A percentile compares a stretch with the other conserved stretches of the same genome.
phyloP scores from a whole-genome alignment of 2,797 vertebrate species.

The Prunella strophiata region DNA sequence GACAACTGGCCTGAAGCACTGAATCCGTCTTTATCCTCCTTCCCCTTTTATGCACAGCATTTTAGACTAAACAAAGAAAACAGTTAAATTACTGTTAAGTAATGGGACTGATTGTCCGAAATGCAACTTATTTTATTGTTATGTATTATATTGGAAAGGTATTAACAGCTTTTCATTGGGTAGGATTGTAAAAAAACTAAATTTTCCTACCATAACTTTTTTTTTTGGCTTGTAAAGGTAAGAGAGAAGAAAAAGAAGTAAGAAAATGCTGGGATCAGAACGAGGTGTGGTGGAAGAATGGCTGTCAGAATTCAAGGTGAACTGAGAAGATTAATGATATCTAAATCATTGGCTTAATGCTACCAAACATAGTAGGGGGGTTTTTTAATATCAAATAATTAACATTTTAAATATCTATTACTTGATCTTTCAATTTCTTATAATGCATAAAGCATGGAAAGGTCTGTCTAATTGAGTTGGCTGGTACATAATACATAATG shows the following conservation, averaged over 20 bases:
- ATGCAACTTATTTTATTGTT: not conserved
- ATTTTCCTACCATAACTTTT: not conserved
- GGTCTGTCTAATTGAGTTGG: not conserved
- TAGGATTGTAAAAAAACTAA: not conserved
- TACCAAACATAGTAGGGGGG: not conserved
- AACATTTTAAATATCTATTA: not conserved
- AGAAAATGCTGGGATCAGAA: constrained; percentile 94
- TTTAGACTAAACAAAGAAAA: not conserved
- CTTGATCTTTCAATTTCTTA: not conserved
- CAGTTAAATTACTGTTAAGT: not conserved
- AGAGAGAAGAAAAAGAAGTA: constrained; percentile 76
- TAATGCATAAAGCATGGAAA: not conserved
- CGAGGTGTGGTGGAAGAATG: constrained; percentile 96
- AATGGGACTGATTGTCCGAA: not conserved
- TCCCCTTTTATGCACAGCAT: not conserved
- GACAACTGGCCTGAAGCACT: not conserved
- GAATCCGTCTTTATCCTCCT: not conserved
- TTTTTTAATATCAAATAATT: not conserved
- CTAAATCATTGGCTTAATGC: not conserved
- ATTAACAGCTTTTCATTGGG: not conserved
- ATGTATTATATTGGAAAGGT: not conserved
- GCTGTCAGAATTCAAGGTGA: constrained; percentile 99
- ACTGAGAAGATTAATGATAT: not conserved
- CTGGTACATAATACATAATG: not conserved
- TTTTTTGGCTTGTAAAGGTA: constrained; percentile 47